Evolutionary conservation across 1,140 invertebrate species (phyloP), one percentile per base, ranked within the genome.

Genomic region (Conus ventricosus): DNA sequence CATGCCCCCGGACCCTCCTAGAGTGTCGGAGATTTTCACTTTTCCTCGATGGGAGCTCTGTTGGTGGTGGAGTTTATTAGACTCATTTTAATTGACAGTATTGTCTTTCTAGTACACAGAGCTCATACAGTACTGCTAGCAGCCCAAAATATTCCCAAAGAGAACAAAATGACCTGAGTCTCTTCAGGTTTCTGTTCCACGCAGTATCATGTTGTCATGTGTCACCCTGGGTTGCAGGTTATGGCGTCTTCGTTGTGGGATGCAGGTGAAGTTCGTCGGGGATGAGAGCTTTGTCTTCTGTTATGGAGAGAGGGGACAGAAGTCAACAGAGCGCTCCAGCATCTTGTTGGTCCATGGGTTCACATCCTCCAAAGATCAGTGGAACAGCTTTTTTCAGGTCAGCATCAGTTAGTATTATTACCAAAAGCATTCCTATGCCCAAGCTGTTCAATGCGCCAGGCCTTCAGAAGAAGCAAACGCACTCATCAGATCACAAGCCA

Each of bases 321-420:
- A 87, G 67, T 81, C 87, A 20, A 85, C 89, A 60, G 90, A 91
- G 55, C 90, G 91, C 76, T 90, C 91, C 13, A 91, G 89, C 75
- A 93, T 94, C 76, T 67, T 94, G 23, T 88, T 93, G 20, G 60
- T 94, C 20, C 93, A 94, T 91, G 93, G 93, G 11, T 94, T 93
- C 88, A 92, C 93, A 6, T 91, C 92, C 15, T 90, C 90, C 83
- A 94, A 93, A 85, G 93, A 93, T 86, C 92, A 92, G 91, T 94
- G 92, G 92, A 86, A 91, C 25, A 85, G 89, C 1, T 51, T 91
- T 51, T 92, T 92, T 60, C 92, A 91, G 91, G 93, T 93, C 88
- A 60, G 27, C 51, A 11, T 39, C 20, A 23, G 13, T 15, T 13
- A 67, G 13, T 23, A 67, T 23, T 15, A 67, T 15, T 67, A 67